Base-by-base conservation (phyloP, 2,797 vertebrate species). In the Oceanodroma leucorhoa region DNA sequence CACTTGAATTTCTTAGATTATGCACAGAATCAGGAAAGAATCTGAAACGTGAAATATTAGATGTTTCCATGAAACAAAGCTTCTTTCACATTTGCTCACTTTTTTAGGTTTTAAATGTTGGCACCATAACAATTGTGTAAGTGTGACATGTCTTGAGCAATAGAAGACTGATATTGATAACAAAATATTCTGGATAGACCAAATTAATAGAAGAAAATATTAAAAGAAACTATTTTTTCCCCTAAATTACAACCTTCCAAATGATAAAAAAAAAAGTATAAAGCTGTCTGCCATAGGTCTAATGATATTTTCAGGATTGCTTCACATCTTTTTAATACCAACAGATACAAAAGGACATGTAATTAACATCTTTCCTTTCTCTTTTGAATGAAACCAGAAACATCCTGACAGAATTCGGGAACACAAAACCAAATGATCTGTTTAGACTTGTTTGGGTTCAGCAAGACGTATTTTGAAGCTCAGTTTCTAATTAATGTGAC, bases 401-500 rank as follows among this genome's bases (percentile, higher is more conserved):
- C n/a, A 73, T 66, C 22, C 51, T 92, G 64, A 66, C 26, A 83
- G 29, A 38, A 6, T 46, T 58, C 3, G 1, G 34, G 20, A 79
- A 87, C 51, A 65, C 17, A 84, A 60, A 87, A 3, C 29, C 21
- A 90, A 76, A 70, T 53, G 5, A 85, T 70, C 78, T 88, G 54
- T 90, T 93, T 87, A 77, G 53, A 67, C 71, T 73, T 87, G 71
- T 70, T 89, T 57, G 67, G 14, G 30, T 87, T 93, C n/a, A 84
- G n/a, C 50, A 87, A 89, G 40, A 21, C 17, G 16, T 77, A 77
- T 69, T 82, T 76, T 89, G 83, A 89, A 84, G 32, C 34, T 95
- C 51, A 64, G 10, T 41, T 95, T 93, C 73, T 83, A 93, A 94
- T 94, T 94, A 92, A 53, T 70, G 20, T 83, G 90, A 66, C 34